Evolutionary conservation across 2,888 invertebrate species (phyloP).

Genomic region (Lamproptera curius): DNA sequence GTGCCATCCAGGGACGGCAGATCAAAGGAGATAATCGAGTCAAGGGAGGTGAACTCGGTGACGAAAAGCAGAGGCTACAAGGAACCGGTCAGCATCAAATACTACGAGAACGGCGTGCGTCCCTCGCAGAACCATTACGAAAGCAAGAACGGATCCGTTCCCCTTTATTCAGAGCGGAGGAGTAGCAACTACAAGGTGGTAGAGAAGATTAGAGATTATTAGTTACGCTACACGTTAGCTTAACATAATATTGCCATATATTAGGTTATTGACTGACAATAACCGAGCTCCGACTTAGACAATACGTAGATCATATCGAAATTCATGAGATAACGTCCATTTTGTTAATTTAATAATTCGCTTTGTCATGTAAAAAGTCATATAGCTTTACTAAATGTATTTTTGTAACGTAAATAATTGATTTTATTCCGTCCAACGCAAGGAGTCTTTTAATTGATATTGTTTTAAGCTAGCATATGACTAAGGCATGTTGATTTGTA

Average conservation of each 20-base stretch:
- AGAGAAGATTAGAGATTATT: constrained; percentile 73
- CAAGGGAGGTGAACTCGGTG: constrained; percentile 83
- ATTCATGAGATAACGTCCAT: constrained; percentile 41
- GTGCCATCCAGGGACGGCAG: constrained; percentile 81
- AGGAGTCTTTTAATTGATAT: constrained; percentile 29
- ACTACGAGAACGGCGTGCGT: constrained; percentile 74
- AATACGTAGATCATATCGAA: constrained; percentile 44
- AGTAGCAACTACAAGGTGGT: constrained; percentile 68
- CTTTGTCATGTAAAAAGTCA: constrained; percentile 69
- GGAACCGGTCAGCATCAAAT: constrained; percentile 69
- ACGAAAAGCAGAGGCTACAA: constrained; percentile 80
- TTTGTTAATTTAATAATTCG: constrained; percentile 51
- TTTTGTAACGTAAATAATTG: constrained; percentile 31
- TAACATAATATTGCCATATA: constrained; percentile 23
- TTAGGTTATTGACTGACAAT: constrained; percentile 17
- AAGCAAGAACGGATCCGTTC: constrained; percentile 50
- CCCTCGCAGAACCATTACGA: constrained; percentile 53
- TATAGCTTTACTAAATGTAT: constrained; percentile 73
- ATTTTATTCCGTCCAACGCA: constrained; percentile 31
- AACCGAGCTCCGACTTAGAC: constrained; percentile 55
- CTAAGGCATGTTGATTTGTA: constrained; percentile 33
- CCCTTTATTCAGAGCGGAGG: constrained; percentile 59
- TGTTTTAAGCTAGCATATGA: constrained; percentile 31
- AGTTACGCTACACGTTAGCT: constrained; percentile 35
- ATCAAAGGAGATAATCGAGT: constrained; percentile 82